These are phyloP conservation scores for Chanos chanos DNA, from an alignment of 2,797 vertebrate genomes.

Conservation along the genomic window DNA sequence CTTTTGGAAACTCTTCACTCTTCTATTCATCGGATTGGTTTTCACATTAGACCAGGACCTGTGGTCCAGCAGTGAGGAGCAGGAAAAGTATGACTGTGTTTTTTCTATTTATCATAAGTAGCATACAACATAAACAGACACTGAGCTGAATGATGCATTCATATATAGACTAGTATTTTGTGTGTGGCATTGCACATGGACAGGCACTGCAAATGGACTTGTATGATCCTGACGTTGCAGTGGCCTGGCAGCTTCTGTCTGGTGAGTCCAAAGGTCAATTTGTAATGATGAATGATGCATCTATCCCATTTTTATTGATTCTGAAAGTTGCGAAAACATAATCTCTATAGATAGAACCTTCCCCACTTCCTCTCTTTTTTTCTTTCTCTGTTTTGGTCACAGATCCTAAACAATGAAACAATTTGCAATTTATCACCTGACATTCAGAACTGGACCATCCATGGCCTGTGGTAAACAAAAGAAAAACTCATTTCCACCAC, in stretches of 20 bases:
- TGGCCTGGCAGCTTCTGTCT: constrained; percentile 74
- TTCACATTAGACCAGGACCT: too few species aligned
- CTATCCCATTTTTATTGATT: too few species aligned
- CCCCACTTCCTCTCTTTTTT: too few species aligned
- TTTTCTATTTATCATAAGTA: too few species aligned
- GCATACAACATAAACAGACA: too few species aligned
- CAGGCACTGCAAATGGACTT: constrained; percentile 66
- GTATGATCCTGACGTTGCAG: constrained; percentile 66
- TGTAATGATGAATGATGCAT: neutral
- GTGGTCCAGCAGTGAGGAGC: neutral
- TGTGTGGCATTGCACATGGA: neutral
- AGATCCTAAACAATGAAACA: constrained; percentile 50
- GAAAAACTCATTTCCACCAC: too few species aligned
- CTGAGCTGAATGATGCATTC: too few species aligned
- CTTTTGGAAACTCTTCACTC: too few species aligned
- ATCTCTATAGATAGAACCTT: too few species aligned
- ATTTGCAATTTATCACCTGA: constrained; percentile 58
- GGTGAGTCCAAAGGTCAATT: constrained; percentile 52
- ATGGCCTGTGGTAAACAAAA: constrained; percentile 68
- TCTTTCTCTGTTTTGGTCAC: neutral
- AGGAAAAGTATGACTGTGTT: too few species aligned
- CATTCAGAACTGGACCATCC: constrained; percentile 69
- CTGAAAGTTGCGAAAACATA: too few species aligned
- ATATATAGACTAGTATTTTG: neutral
- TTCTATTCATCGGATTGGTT: neutral